A percentile compares a stretch with the other conserved stretches of the same genome.
These are phyloP conservation scores for Galago senegalensis DNA, from an alignment of 2,797 vertebrate genomes.

Conservation along the genomic window DNA sequence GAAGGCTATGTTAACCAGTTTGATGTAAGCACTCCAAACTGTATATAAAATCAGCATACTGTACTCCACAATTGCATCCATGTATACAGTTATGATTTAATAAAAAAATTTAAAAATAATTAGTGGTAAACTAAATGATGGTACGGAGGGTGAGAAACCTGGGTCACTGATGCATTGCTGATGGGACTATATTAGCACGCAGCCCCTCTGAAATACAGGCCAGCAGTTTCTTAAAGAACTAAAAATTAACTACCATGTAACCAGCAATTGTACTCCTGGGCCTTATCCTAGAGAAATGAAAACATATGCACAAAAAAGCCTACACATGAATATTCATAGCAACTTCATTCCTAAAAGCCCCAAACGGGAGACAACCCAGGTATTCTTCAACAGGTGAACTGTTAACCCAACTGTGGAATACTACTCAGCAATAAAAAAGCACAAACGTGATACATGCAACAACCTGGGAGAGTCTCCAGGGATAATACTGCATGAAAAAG, in stretches of 20 bases:
- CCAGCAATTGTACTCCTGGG: neutral
- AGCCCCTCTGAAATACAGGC: neutral
- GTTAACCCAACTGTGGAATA: neutral
- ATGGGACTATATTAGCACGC: neutral
- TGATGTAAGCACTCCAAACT: too few species aligned
- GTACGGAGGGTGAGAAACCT: neutral
- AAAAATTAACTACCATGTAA: neutral
- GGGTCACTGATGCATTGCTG: neutral
- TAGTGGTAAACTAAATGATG: neutral
- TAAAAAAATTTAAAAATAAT: neutral
- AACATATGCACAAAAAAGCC: neutral
- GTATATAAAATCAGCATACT: too few species aligned
- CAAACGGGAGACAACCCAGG: neutral
- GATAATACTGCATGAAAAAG: neutral
- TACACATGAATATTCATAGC: neutral
- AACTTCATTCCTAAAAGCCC: neutral
- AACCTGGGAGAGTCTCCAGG: neutral
- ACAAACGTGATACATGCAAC: neutral
- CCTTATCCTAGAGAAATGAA: conserved; percentile 14
- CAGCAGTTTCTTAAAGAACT: neutral
- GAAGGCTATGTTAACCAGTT: too few species aligned
- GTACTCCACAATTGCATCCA: too few species aligned
- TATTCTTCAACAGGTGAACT: neutral
- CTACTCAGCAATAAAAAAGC: neutral
- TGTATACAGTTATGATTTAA: too few species aligned